Percentiles rank a stretch among this genome's conserved stretches.
Conservation (phyloP, 2,888 invertebrate species). For the Ophonus ardosiacus region DNA sequence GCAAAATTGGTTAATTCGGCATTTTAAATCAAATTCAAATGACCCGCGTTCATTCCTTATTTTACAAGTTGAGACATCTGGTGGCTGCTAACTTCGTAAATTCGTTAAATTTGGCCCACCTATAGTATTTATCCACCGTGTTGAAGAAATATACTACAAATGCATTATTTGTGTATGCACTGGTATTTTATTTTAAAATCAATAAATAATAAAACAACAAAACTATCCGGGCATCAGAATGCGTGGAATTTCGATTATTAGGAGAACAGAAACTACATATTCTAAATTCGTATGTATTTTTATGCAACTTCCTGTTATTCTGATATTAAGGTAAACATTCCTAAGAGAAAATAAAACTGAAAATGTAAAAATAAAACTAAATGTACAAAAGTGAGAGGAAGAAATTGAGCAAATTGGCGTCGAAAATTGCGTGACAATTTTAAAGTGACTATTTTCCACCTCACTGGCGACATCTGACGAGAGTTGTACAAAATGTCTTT, state of each 20-base stretch:
- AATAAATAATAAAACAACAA: neutral
- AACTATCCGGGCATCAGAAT: neutral
- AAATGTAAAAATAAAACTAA: constrained; percentile 60
- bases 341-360: neutral
- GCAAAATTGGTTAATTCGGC: no score
- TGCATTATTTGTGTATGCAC: no score
- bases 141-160: no score
- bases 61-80: no score
- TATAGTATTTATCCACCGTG: no score
- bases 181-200: no score
- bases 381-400: constrained; percentile 49
- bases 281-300: neutral
- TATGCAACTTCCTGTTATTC: neutral
- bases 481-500: constrained; percentile 29
- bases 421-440: constrained; percentile 62
- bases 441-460: constrained; percentile 63
- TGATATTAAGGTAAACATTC: neutral
- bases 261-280: neutral
- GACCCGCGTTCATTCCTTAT: no score
- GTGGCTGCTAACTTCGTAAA: no score
- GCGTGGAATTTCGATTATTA: neutral
- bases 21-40: no score
- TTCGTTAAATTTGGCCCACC: no score
- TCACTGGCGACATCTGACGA: constrained; percentile 35
- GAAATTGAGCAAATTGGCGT: constrained; percentile 61